Base-by-base conservation (phyloP, 1,140 invertebrate species). In the Antheraea pernyi region DNA sequence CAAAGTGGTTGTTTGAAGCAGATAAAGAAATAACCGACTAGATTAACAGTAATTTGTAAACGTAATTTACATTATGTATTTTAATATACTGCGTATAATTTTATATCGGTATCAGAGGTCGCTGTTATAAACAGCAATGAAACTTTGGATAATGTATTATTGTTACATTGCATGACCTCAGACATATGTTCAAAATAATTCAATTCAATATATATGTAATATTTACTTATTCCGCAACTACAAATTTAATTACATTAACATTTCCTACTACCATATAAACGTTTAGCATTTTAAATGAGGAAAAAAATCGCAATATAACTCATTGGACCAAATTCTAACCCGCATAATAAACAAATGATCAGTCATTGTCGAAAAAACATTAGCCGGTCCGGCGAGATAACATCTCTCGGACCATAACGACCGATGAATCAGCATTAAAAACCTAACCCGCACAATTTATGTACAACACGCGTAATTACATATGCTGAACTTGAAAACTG, bases 361-460 rank as follows among this genome's bases (percentile, higher is more conserved):
- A 59, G 71, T 74, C 73, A 80, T 73, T 71, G 75, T 70, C 72
- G 37, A 79, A 77, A 76, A 76, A 83, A 76, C 67, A 66, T 70
- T 67, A 65, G 70, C 69, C 65, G 69, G 74, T 66, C 68, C 68
- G 67, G 71, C 73, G 75, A 77, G 66, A 82, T 77, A 82, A 81
- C 71, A 80, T 77, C 74, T 70, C 70, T 59, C 65, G 39, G 75
- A 63, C 77, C 73, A 77, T 78, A 80, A 83, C 74, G 71, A 77
- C 75, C 75, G 67, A 82, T 87, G 86, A 90, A 78, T 90, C 88
- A 90, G 84, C 84, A 79, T 78, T 86, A 76, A 73, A 65, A 82
- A 80, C 68, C 59, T 71, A 80, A 79, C 79, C 79, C 77, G 76
- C 48, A 81, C 79, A 70, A 79, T 80, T 86, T 82, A 80, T 73